Conservation (phyloP, 2,113 vertebrate species). For the Corythornis vintsioides region DNA sequence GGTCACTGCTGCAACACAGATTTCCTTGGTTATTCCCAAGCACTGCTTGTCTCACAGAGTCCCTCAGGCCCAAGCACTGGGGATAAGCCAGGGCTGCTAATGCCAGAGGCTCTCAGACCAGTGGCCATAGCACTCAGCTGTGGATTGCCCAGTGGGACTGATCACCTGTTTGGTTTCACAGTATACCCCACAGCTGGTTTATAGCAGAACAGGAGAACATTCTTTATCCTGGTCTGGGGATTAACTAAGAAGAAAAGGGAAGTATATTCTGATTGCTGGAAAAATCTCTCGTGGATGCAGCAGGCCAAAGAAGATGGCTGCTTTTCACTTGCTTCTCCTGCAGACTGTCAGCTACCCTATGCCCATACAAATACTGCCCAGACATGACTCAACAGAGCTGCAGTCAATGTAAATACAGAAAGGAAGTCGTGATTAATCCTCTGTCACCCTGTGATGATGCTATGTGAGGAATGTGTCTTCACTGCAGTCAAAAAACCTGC, state of each 20-base stretch:
- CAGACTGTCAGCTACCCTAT: background rate
- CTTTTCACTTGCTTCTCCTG: background rate
- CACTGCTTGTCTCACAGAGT: background rate
- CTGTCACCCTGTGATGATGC: background rate
- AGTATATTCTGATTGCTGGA: background rate
- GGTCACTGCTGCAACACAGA: background rate
- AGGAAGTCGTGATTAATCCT: background rate
- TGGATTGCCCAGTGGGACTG: background rate
- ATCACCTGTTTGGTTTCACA: background rate
- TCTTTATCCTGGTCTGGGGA: background rate
- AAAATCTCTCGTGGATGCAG: background rate
- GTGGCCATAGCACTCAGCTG: background rate
- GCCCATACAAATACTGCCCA: slow-evolving; percentile 20
- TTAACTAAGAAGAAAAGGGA: background rate
- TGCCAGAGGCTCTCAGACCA: background rate
- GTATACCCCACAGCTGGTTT: background rate
- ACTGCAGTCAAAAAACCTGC: background rate
- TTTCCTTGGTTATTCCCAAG: background rate
- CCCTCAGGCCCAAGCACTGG: background rate
- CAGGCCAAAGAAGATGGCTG: background rate
- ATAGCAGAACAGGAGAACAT: background rate
- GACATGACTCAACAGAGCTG: slow-evolving; percentile 36
- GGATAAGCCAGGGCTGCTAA: background rate
- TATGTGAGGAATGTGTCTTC: background rate
- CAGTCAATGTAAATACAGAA: slow-evolving; percentile 4